Conservation (phyloP, 92 coral and sea anemone species). For the Pocillopora grandis region DNA sequence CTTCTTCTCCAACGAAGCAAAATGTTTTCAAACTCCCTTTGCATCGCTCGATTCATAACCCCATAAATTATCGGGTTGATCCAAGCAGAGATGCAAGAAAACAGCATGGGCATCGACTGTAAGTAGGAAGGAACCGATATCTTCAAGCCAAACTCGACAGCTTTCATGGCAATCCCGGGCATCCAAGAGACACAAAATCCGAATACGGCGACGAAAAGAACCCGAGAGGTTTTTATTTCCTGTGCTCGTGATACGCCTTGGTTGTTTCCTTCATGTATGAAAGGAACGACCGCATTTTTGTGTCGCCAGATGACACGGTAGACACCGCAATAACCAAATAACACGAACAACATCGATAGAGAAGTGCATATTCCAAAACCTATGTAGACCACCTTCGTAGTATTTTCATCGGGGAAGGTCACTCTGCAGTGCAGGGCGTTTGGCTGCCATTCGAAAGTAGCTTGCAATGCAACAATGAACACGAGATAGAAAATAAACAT, state of each 20-base stretch:
- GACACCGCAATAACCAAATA: slow-evolving; percentile 3
- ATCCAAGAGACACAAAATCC: slow-evolving; percentile 23
- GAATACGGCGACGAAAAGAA: slow-evolving; percentile 9
- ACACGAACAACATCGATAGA: background rate
- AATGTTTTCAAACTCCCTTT: background rate
- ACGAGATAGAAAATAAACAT: background rate
- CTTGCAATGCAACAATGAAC: background rate
- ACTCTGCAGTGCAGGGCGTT: no score
- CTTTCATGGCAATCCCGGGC: background rate
- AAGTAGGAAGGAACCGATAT: background rate
- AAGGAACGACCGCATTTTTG: slow-evolving; percentile 6
- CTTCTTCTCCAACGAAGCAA: background rate
- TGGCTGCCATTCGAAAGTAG: background rate
- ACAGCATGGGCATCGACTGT: background rate
- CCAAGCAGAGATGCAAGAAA: background rate
- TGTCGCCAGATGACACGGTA: slow-evolving; percentile 15
- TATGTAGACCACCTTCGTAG: no score
- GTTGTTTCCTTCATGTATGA: background rate
- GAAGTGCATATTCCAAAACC: background rate
- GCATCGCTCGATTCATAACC: slow-evolving; percentile 18
- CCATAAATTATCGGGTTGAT: slow-evolving; percentile 14
- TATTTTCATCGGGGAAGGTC: no score
- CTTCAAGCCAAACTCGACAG: background rate
- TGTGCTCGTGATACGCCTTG: background rate
- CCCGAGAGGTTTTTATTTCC: background rate